Evolutionary conservation across 2,888 invertebrate species (phyloP).

Genomic region (Nomada fucata): DNA sequence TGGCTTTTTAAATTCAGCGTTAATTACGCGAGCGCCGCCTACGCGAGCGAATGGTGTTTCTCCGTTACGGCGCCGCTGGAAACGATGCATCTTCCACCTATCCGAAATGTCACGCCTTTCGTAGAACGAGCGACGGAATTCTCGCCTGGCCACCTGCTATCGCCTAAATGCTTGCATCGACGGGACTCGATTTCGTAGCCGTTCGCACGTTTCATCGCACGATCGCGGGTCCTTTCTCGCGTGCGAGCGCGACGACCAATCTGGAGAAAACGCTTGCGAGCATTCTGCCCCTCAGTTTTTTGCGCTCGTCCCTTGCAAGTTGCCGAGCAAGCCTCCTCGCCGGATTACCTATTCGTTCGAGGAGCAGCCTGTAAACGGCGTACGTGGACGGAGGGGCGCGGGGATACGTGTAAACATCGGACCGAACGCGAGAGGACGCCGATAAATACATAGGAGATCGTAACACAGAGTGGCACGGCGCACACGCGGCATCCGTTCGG

Average conservation of each 20-base stretch:
- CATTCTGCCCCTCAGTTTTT: too few species aligned
- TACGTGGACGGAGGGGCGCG: background rate
- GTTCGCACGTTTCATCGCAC: constrained; percentile 30
- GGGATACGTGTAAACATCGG: constrained; percentile 66
- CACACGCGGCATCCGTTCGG: constrained; percentile 6
- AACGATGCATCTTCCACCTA: constrained; percentile 22
- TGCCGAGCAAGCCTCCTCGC: background rate
- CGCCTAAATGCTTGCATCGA: background rate
- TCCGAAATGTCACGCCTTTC: constrained; percentile 8
- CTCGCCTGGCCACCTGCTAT: background rate
- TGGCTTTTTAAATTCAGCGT: constrained; percentile 48
- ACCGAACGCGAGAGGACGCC: constrained; percentile 56
- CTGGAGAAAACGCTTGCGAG: too few species aligned
- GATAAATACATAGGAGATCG: constrained; percentile 57
- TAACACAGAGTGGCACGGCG: background rate
- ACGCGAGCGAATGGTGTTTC: background rate
- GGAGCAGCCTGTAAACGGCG: background rate
- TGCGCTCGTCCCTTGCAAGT: background rate
- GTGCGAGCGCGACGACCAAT: too few species aligned
- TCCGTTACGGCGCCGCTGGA: background rate
- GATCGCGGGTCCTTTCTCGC: too few species aligned
- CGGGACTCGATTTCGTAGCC: constrained; percentile 11
- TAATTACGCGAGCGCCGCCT: constrained; percentile 41
- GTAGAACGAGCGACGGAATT: background rate
- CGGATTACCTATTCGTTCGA: background rate